Evolutionary conservation across 1,140 invertebrate species (phyloP), one percentile per base, ranked within the genome.

Genomic region (Lepidurus arcticus): DNA sequence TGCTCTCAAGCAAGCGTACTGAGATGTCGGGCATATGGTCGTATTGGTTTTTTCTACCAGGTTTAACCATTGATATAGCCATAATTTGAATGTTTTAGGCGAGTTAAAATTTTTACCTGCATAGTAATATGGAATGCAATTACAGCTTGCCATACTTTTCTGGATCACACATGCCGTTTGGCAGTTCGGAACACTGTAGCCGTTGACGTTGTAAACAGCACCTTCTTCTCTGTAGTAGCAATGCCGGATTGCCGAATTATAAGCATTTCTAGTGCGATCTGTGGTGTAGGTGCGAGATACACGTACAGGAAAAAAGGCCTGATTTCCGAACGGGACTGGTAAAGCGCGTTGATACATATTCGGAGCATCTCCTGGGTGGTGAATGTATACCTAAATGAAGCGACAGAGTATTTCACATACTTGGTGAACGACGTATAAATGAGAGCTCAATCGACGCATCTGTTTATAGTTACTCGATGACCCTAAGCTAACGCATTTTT

Each of bases 151-250:
- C 21, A 65, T 65, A 7, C 53, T 65, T 21, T 65, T 65, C 16
- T 65, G 53, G 9, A 65, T 65, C 21, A 65, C 53, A 21, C 53
- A 65, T 9, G 53, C 53, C 8, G 53, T n/a, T 65, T 65, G 53
- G 21, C 53, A 65, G 53, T 65, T 65, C 53, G 53, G 13, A 7
- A 65, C 53, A 65, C 53, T 65, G 53, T 65, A 65, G 21, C 21
- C 53, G 4, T 65, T 65, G 53, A 65, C 53, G 53, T 65, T 21
- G 53, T 65, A 65, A 65, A 65, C 53, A 21, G 53, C 16, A 21
- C 53, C 53, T 65, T 65, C 53, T 65, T 65, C 53, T 21, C 53
- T 65, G 13, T 13, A 65, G 53, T 65, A 65, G 53, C 53, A 65
- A 13, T 65, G 9, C 2, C 53, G 16, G 16, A 65, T 21, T 65